Evolutionary conservation across 2,888 invertebrate species (phyloP).

Genomic region (Lithophane semibrunnea): DNA sequence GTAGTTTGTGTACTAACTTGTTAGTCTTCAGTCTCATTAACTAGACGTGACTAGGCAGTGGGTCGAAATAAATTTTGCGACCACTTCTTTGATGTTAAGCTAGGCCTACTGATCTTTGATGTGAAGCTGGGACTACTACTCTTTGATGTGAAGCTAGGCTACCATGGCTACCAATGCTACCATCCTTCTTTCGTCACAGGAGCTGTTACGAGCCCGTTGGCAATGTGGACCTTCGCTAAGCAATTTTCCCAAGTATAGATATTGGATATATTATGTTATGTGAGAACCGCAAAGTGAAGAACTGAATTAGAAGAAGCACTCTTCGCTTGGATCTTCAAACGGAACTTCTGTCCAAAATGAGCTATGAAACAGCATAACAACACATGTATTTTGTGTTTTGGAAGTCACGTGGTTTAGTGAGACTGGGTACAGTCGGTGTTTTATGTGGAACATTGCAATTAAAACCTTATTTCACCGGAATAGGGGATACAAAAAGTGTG

Average conservation of each 20-base stretch:
- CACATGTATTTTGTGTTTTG: neutral
- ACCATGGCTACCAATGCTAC: too few species aligned
- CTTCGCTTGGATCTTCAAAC: conserved; percentile 5
- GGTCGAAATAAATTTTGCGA: too few species aligned
- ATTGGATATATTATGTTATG: neutral
- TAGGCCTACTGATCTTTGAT: too few species aligned
- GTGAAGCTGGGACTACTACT: too few species aligned
- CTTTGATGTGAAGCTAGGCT: too few species aligned
- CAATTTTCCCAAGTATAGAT: neutral
- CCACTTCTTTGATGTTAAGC: too few species aligned
- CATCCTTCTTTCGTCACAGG: too few species aligned
- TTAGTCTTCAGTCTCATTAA: neutral
- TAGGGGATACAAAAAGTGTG: neutral
- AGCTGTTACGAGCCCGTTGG: too few species aligned
- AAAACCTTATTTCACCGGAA: conserved; percentile 14
- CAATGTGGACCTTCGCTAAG: conserved; percentile 15
- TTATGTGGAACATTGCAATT: conserved; percentile 14
- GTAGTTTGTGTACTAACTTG: neutral
- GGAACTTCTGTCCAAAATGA: neutral
- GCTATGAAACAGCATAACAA: too few species aligned
- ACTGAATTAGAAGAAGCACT: conserved; percentile 27
- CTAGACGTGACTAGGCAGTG: too few species aligned
- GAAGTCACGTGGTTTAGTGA: neutral
- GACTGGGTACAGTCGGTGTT: neutral
- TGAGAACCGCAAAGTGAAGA: neutral